Evolutionary conservation across 2,797 vertebrate genomes (phyloP).

Genomic region (Myiotriccus ornatus): DNA sequence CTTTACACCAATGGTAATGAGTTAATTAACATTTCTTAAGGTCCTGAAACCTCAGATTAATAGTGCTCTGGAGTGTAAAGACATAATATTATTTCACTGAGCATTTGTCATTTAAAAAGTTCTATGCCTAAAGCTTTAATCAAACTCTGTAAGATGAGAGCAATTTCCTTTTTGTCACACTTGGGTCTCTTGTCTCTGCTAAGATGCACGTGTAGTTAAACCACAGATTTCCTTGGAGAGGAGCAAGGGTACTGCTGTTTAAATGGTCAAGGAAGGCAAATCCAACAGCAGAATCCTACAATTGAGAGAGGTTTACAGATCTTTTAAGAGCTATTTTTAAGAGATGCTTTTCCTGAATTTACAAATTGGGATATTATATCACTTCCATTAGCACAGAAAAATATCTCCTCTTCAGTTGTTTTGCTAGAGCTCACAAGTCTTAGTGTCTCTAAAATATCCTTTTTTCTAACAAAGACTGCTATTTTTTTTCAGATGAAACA

Average conservation of each 20-base stretch:
- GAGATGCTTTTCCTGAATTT: background rate
- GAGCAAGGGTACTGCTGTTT: background rate
- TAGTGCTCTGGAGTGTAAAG: slow-evolving; percentile 47
- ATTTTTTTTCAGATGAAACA: background rate
- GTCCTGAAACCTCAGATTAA: slow-evolving; percentile 51
- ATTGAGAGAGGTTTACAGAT: background rate
- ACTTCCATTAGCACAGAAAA: background rate
- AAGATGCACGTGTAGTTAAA: background rate
- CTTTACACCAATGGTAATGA: slow-evolving; percentile 6
- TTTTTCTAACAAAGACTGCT: background rate
- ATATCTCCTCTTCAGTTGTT: background rate
- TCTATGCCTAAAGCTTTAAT: slow-evolving; percentile 58
- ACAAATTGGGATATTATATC: background rate
- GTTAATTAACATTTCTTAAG: slow-evolving; percentile 57
- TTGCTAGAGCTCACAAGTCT: background rate
- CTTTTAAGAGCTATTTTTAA: background rate
- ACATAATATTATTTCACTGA: slow-evolving; percentile 60
- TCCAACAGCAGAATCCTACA: background rate
- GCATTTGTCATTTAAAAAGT: slow-evolving; percentile 62
- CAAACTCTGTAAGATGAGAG: background rate
- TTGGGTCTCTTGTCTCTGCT: background rate
- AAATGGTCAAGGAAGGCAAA: background rate
- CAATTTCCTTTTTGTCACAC: slow-evolving; percentile 23
- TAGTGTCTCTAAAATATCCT: background rate
- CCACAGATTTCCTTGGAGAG: background rate